Conservation (phyloP, 2,113 vertebrate species). For the Protobothrops flavoviridis region DNA sequence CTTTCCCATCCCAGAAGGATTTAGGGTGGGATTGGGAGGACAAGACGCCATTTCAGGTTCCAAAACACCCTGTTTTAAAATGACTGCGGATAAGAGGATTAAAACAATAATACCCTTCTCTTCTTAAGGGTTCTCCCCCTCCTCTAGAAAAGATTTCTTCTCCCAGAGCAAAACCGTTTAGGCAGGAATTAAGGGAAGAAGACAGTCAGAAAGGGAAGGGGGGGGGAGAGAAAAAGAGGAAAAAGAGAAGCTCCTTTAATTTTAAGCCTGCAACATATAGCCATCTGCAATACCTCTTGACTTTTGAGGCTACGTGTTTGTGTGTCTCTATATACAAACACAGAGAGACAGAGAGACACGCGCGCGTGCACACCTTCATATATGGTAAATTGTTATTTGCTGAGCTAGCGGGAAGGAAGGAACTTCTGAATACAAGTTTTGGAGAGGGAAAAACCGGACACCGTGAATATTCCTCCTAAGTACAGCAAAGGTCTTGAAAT, state of each 20-base stretch:
- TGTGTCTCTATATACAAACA: background rate
- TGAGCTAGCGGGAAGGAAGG: constrained; percentile 25
- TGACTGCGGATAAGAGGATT: constrained; percentile 99
- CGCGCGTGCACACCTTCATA: background rate
- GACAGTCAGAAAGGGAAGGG: constrained; percentile 72
- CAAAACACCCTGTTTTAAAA: constrained; percentile 90
- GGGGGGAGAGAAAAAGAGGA: constrained; percentile 66
- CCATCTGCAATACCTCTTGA: background rate
- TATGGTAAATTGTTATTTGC: background rate
- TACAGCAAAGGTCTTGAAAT: constrained; percentile 25
- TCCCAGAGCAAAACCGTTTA: constrained; percentile 98
- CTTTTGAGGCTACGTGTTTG: background rate
- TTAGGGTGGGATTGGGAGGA: constrained; percentile 83
- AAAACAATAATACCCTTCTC: constrained; percentile 98
- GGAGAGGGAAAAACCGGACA: background rate
- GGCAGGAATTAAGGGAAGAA: constrained; percentile 96
- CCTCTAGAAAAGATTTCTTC: constrained; percentile 98
- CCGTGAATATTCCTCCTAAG: background rate
- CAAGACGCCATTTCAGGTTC: constrained; percentile 91
- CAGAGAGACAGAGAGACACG: background rate
- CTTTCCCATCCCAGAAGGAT: constrained; percentile 82
- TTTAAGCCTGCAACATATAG: constrained; percentile 76
- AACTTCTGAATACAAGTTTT: background rate
- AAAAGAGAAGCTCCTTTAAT: constrained; percentile 75
- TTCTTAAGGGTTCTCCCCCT: constrained; percentile 80